These are phyloP conservation scores for Macropus fuliginosus DNA, from an alignment of 2,797 vertebrate species.

Conservation along the genomic window DNA sequence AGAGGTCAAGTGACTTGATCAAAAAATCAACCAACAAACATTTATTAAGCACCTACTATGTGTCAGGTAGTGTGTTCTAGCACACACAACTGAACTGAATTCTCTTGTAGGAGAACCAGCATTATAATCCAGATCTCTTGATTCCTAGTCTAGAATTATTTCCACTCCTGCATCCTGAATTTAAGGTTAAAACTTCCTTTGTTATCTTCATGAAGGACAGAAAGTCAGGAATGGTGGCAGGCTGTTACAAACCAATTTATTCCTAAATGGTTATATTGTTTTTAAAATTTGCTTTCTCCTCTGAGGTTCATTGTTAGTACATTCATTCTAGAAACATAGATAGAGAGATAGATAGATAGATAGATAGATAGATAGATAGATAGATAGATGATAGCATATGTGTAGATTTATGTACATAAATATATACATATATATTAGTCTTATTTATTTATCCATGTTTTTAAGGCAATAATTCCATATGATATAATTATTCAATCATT, in stretches of 20 bases:
- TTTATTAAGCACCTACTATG: background rate
- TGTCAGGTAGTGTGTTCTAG: background rate
- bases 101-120: background rate
- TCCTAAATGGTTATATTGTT: background rate
- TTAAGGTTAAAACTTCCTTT: background rate
- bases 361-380: background rate
- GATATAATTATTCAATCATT: slow-evolving; percentile 25
- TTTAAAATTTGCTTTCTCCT: background rate
- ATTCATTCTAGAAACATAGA: background rate
- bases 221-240: background rate
- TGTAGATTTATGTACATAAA: too few relatives aligned
- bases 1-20: background rate
- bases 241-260: background rate
- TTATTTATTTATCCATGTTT: background rate
- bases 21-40: background rate
- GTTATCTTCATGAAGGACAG: background rate
- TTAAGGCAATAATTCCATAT: background rate
- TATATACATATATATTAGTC: background rate
- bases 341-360: too few relatives aligned
- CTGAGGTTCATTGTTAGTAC: background rate
- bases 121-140: background rate
- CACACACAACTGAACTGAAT: background rate
- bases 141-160: background rate
- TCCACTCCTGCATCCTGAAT: background rate
- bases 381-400: background rate